Evolutionary conservation across 2,797 vertebrate species (phyloP), one percentile per base, ranked within the genome.

Genomic region (Iguana delicatissima): DNA sequence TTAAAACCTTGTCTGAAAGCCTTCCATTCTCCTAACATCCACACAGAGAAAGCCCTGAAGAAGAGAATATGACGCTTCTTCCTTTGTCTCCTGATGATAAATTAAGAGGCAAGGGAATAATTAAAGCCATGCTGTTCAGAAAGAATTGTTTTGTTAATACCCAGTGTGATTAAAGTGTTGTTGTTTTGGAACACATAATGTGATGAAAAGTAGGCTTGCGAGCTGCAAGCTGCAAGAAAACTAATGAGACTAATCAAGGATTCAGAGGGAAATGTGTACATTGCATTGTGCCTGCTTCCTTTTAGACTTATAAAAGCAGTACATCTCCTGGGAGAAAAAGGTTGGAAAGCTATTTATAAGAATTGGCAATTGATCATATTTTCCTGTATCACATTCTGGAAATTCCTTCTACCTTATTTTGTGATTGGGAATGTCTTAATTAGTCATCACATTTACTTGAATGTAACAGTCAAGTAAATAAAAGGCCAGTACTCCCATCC

Each of bases 91-190:
- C 57, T 52, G 83, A 67, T 76, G 86, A 93, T 92, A 92, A 95
- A 92, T 90, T 73, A 88, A 89, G 67, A 95, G 18, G 88, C 87
- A 95, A 90, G 86, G 85, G 88, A 94, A 93, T 93, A 92, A 93
- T 94, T 92, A 86, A 93, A 92, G 86, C 16, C 85, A 92, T 88
- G 46, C 69, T 93, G 35, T 92, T 95, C 67, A 92, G 69, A 92
- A 93, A 92, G 35, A 73, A 80, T 93, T 93, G 73, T 85, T 94
- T 89, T 90, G 77, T 55, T 94, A 94, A 92, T 90, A 91, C 35
- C 67, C 77, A 83, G 0, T 85, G 83, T 89, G 92, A 92, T 93
- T 94, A 84, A 94, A 93, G 87, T 90, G 84, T 52, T n/a, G 2
- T 93, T 91, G 59, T 73, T 93, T 80, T 74, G 80, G 84, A 87